Evolutionary conservation across 2,797 vertebrate genomes (phyloP), one percentile per base, ranked within the genome.

Genomic region (Myotis daubentonii): DNA sequence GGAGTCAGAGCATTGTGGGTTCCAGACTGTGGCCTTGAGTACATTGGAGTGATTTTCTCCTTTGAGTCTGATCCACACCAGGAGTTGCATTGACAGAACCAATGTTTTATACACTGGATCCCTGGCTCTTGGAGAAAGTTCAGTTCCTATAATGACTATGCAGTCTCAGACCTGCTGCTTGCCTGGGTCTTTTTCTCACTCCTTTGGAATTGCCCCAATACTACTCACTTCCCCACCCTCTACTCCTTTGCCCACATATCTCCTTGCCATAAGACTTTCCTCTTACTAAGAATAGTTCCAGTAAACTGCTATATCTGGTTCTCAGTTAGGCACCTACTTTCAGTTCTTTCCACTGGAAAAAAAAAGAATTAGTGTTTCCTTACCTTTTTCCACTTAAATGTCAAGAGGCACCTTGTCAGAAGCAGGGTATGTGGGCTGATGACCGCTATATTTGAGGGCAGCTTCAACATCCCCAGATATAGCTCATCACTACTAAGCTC

Each of bases 221-320:
- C 16, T 28, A 6, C 36, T 55, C 10, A 15, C 33, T 71, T 49
- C 36, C 36, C 22, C 53, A 3, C 2, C 30, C 1, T 15, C 8
- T 49, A 0, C 57, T 68, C 41, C 62, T 38, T 20, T 13, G 49
- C 28, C 22, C n/a, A 30, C 28, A 3, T 65, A 80, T 84, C 76
- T 95, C 47, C 70, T 68, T 78, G 72, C 36, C n/a, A 47, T 25
- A 72, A 36, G 38, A 65, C 51, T 84, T 91, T 94, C 79, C 68
- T 65, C 23, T 65, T 81, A 49, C 53, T 80, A 62, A 60, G 47
- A 93, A 62, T 41, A 47, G 20, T 51, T 17, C 6, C 19, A 36
- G 30, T 19, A 51, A 81, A 62, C 2, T 49, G 5, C 51, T 65
- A 6, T 66, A 62, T 60, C 51, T 84, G 15, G 49, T 71, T 94